These are phyloP conservation scores for Arizona elegans DNA, from an alignment of 2,113 vertebrate genomes.

Conservation along the genomic window DNA sequence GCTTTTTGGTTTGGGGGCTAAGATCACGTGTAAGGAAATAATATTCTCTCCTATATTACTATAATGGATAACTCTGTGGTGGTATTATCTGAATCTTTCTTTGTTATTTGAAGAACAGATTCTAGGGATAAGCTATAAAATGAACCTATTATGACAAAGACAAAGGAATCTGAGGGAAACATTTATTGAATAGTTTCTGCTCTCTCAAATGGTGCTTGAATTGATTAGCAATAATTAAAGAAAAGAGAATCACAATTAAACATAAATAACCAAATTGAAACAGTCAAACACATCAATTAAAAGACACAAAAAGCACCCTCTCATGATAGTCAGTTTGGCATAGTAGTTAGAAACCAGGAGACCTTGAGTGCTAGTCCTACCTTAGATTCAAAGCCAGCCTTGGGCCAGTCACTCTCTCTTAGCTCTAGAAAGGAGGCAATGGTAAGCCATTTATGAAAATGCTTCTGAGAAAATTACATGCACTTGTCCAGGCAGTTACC, in stretches of 20 bases:
- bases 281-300: neutral
- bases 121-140: neutral
- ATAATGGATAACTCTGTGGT: neutral
- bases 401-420: neutral
- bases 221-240: neutral
- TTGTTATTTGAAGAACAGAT: neutral
- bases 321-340: neutral
- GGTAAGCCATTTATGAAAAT: neutral
- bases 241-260: neutral
- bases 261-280: neutral
- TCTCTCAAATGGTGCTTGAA: neutral
- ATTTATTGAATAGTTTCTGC: neutral
- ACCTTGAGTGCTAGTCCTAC: neutral
- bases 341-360: neutral
- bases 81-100: neutral
- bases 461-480: neutral
- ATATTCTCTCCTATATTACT: neutral
- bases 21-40: neutral
- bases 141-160: neutral
- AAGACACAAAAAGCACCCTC: neutral
- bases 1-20: neutral
- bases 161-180: neutral
- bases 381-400: neutral
- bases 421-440: neutral
- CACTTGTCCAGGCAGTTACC: neutral